Conservation (phyloP, 1,140 invertebrate genomes). For the Apolygus lucorum region DNA sequence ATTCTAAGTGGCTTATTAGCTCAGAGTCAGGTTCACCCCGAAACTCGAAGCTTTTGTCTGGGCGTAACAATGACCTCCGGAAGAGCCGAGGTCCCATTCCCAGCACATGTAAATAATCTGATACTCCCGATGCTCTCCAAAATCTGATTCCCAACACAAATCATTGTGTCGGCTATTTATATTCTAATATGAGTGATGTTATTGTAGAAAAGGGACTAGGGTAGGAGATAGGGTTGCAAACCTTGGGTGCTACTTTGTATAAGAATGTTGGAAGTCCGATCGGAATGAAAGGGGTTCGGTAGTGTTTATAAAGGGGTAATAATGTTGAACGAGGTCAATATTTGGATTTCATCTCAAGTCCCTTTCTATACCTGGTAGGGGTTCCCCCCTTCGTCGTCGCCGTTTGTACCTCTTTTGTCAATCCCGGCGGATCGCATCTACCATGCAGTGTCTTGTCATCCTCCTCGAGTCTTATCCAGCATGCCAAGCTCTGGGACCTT, state of each 20-base stretch:
- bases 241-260: background rate
- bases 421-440: background rate
- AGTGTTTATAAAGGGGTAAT: background rate
- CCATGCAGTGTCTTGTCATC: too few species aligned
- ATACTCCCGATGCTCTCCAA: background rate
- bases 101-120: background rate
- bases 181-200: background rate
- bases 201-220: background rate
- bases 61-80: background rate
- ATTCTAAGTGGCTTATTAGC: background rate
- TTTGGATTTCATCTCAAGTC: background rate
- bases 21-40: background rate
- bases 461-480: too few species aligned
- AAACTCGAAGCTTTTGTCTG: background rate
- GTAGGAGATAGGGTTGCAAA: background rate
- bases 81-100: background rate
- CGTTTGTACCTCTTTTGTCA: background rate
- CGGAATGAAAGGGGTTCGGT: background rate
- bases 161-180: background rate
- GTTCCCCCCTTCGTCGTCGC: background rate
- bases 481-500: too few species aligned
- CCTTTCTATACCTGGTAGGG: background rate
- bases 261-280: background rate
- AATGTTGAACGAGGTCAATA: background rate
- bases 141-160: constrained; percentile 1